These are phyloP conservation scores for Bucorvus abyssinicus DNA, from an alignment of 2,797 vertebrate genomes.

Conservation along the genomic window DNA sequence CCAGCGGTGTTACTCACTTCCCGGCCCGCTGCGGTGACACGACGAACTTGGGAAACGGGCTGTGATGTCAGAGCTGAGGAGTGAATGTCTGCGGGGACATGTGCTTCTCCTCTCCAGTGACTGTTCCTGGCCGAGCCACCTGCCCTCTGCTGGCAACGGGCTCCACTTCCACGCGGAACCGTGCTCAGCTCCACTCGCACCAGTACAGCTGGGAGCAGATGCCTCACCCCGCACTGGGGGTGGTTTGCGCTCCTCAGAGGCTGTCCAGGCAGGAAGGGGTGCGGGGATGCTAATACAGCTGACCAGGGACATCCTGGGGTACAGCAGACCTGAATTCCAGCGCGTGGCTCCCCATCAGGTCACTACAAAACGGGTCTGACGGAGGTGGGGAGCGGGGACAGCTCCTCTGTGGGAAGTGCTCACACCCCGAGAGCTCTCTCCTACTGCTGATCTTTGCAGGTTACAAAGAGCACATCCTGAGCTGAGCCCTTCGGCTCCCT, in stretches of 20 bases:
- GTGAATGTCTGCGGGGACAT: neutral
- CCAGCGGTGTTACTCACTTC: neutral
- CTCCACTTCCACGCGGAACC: accelerated
- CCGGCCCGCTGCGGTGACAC: neutral
- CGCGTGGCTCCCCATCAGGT: neutral
- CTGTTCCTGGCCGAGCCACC: neutral
- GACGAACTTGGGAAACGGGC: neutral
- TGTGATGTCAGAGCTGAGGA: neutral
- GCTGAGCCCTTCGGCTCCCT: neutral
- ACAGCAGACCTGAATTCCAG: neutral
- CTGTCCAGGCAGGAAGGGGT: neutral
- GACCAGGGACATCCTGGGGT: neutral
- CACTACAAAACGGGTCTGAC: neutral
- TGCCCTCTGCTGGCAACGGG: neutral
- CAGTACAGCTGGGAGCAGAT: accelerated
- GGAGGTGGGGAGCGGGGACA: neutral
- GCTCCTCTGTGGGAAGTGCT: neutral
- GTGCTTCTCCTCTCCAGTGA: neutral
- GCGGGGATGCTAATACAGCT: neutral
- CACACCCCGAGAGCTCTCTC: neutral
- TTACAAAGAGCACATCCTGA: neutral
- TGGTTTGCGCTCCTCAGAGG: accelerated
- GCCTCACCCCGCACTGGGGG: neutral
- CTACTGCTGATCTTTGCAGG: neutral
- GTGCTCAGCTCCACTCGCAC: accelerated